phyloP scores from a whole-genome alignment of 2,113 vertebrate species.

The Macheiramphus alcinus region DNA sequence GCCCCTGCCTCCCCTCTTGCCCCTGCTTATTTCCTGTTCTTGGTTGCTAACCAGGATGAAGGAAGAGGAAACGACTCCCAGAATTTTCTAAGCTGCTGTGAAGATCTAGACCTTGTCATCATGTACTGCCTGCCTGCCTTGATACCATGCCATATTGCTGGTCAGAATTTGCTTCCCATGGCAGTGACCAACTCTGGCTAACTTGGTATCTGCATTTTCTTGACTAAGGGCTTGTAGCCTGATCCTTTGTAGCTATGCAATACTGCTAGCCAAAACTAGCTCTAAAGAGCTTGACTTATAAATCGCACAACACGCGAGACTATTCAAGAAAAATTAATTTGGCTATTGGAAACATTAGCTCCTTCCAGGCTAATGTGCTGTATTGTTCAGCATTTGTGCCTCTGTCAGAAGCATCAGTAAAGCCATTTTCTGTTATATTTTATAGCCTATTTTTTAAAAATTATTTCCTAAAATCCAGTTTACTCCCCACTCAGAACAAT shows the following conservation, averaged over 20 bases:
- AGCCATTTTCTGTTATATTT: neutral
- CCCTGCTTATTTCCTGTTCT: neutral
- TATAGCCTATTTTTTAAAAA: neutral
- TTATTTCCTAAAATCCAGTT: neutral
- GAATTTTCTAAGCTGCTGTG: neutral
- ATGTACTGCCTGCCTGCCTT: neutral
- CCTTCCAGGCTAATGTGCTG: rapidly evolving
- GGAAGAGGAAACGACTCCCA: neutral
- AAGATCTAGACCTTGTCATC: neutral
- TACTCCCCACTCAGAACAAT: neutral
- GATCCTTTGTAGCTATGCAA: neutral
- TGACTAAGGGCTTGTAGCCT: neutral
- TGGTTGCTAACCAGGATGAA: neutral
- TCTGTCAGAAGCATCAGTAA: neutral
- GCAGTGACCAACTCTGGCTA: neutral
- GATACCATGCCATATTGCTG: neutral
- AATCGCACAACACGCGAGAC: neutral
- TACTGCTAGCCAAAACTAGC: neutral
- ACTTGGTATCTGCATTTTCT: neutral
- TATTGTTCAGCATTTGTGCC: neutral
- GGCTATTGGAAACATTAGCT: neutral
- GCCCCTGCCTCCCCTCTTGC: no score
- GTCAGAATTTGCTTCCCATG: neutral
- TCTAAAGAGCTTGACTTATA: neutral
- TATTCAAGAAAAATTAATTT: neutral